Evolutionary conservation across 2,113 vertebrate genomes (phyloP).

Genomic region (Odocoileus hemionus): DNA sequence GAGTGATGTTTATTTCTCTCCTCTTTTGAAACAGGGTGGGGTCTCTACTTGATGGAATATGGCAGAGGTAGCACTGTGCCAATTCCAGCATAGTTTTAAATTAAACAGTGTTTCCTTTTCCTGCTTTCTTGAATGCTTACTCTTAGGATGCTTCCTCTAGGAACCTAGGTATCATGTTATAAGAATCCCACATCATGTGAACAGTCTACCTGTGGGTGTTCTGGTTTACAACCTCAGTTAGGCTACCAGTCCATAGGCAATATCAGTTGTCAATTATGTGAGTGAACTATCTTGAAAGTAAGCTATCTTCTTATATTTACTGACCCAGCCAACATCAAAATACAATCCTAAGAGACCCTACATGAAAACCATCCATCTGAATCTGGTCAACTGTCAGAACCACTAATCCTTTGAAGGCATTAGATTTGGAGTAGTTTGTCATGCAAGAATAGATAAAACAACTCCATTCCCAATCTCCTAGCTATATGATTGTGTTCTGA

Average conservation of each 20-base stretch:
- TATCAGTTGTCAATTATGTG: background rate
- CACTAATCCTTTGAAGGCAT: background rate
- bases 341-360: background rate
- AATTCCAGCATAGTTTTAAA: background rate
- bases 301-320: background rate
- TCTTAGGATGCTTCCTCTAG: background rate
- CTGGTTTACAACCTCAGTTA: background rate
- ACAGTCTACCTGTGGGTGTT: background rate
- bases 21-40: background rate
- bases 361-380: background rate
- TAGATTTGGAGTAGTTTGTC: background rate
- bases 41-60: background rate
- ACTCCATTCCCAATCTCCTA: background rate
- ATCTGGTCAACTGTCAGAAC: background rate
- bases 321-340: background rate
- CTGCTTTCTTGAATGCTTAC: background rate
- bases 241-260: rapidly evolving
- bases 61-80: background rate
- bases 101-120: background rate
- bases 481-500: background rate
- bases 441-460: background rate
- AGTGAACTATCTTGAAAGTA: background rate
- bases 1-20: background rate
- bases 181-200: background rate
- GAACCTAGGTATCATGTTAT: background rate